Percentiles rank a stretch among this genome's conserved stretches.
Evolutionary conservation across 2,113 vertebrate species (phyloP).

Genomic region (Labrus mixtus): DNA sequence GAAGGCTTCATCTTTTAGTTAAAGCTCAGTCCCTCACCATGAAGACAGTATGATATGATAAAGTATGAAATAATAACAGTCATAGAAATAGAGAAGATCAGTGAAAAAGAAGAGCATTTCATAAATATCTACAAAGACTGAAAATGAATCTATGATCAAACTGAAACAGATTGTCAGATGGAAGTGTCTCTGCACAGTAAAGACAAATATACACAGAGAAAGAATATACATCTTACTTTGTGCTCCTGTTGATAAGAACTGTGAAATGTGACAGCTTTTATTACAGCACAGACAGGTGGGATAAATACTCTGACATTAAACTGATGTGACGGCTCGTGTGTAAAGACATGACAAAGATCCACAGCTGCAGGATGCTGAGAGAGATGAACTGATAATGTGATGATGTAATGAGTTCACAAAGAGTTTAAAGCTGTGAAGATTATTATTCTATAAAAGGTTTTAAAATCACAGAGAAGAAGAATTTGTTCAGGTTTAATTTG

Average conservation of each 20-base stretch:
- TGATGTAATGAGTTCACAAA: neutral
- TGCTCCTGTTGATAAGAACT: neutral
- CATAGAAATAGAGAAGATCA: neutral
- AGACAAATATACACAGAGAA: neutral
- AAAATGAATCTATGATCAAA: neutral
- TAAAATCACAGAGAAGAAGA: too few relatives aligned
- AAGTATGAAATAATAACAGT: neutral
- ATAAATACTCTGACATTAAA: too few relatives aligned
- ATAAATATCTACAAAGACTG: neutral
- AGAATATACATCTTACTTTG: neutral
- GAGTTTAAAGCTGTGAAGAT: too few relatives aligned
- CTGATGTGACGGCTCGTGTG: too few relatives aligned
- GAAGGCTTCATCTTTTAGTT: conserved; percentile 19
- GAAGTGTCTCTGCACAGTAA: neutral
- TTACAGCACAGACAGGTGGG: neutral
- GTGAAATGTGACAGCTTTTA: neutral
- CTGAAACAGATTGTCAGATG: neutral
- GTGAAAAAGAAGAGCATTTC: neutral
- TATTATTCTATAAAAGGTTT: too few relatives aligned
- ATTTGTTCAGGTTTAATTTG: too few relatives aligned
- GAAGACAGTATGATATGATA: neutral
- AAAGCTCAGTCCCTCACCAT: neutral
- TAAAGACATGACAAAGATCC: neutral
- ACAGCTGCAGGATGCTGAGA: neutral
- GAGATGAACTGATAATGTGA: neutral